Percentiles rank a stretch among this genome's conserved stretches.
Evolutionary conservation across 2,113 vertebrate genomes (phyloP).

Genomic region (Lipophrys pholis): DNA sequence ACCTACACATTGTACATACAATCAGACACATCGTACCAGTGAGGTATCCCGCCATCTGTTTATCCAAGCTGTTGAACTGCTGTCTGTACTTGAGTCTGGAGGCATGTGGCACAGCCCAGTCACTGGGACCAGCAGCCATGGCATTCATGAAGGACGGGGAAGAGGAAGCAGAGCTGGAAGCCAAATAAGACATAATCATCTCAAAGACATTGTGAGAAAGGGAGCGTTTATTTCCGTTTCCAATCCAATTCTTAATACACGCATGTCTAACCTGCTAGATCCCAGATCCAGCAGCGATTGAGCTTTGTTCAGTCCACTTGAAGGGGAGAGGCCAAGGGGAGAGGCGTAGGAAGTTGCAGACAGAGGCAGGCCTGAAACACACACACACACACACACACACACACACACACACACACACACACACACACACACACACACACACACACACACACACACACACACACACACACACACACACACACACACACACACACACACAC

Average conservation of each 20-base stretch:
- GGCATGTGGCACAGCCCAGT: conserved; percentile 95
- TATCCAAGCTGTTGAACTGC: conserved; percentile 96
- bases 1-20: conserved; percentile 49
- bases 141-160: conserved; percentile 89
- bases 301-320: conserved; percentile 84
- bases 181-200: conserved; percentile 17
- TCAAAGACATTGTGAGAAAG: conserved; percentile 5
- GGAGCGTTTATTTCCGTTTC: neutral
- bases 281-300: conserved; percentile 91
- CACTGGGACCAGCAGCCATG: conserved; percentile 82
- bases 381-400: conserved; percentile 13
- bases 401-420: conserved; percentile 28
- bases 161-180: conserved; percentile 88
- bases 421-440: conserved; percentile 20
- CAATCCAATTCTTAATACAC: neutral
- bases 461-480: conserved; percentile 13
- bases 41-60: conserved; percentile 93
- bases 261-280: conserved; percentile 90
- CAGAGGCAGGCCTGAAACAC: conserved; percentile 64
- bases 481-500: conserved; percentile 24
- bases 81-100: conserved; percentile 96
- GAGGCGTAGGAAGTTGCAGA: conserved; percentile 67
- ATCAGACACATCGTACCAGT: conserved; percentile 84
- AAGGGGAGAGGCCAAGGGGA: conserved; percentile 65
- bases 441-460: neutral